Evolutionary conservation across 2,888 invertebrate species (phyloP), one percentile per base, ranked within the genome.

Genomic region (Liopterus haemorrhoidalis): DNA sequence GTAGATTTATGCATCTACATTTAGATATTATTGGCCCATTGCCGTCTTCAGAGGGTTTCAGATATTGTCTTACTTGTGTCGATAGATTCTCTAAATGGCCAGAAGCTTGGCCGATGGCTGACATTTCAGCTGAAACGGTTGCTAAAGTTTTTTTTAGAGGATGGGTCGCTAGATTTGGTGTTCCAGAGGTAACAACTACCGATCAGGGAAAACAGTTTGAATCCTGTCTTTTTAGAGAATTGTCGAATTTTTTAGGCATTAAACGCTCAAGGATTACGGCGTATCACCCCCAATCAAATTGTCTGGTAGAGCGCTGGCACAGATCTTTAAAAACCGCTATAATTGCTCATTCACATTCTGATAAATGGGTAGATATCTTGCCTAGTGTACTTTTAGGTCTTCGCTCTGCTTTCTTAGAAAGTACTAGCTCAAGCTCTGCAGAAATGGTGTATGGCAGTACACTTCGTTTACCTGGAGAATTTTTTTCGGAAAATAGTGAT

Each of bases 1-100:
- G 38, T 1, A 41, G 62, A 8, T 57, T 63, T 49, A 41, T 42
- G 4, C 52, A 58, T 36, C 21, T 64, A 1, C 61, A 65, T 35
- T 48, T 52, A 9, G 57, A 52, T 31, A 18, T 56, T 6, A 42
- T 55, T 9, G 53, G 51, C 5, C 54, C 54, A 1, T 43, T 57
- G n/a, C 52, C 54, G 5, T 5, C 21, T 3, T 41, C 42, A 1
- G 24, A 35, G 5, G 45, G 49, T n/a, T 27, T 47, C 30, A 40
- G 48, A 9, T 62, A 59, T 41, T 55, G 53, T 14, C 47, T 59
- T 1, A 60, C 60, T 2, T 48, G 50, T 4, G 55, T 59, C 5
- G 59, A 61, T 37, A 16, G 58, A 1, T 56, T 53, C 41, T 40
- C 54, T 4, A 27, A 51, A 5, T 59, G 57, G 56, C 56, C 57